Evolutionary conservation across 2,797 vertebrate species (phyloP).

Genomic region (Melanotaenia trifasciata): DNA sequence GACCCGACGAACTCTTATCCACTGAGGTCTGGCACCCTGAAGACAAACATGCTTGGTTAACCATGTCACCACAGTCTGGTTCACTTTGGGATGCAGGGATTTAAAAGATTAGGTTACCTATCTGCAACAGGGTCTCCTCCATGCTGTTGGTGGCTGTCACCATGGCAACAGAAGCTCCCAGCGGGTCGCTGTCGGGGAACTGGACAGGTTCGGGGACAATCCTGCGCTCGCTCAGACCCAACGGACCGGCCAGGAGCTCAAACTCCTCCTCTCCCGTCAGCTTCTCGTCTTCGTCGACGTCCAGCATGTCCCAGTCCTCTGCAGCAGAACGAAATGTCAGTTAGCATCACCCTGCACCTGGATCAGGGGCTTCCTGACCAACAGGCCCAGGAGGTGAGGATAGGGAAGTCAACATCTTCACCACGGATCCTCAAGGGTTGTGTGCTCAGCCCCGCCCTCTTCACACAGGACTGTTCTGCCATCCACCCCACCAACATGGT

Average conservation of each 20-base stretch:
- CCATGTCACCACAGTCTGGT: too few relatives aligned
- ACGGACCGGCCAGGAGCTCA: constrained; percentile 91
- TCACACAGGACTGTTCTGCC: too few relatives aligned
- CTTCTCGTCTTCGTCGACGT: constrained; percentile 96
- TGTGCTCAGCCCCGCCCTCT: too few relatives aligned
- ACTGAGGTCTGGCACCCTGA: constrained; percentile 94
- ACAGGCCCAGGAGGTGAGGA: too few relatives aligned
- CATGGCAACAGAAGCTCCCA: constrained; percentile 96
- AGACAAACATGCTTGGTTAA: neutral
- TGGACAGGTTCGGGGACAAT: constrained; percentile 95
- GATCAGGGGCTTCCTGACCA: too few relatives aligned
- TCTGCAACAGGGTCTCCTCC: constrained; percentile 97
- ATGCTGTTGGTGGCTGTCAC: constrained; percentile 98
- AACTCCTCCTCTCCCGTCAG: constrained; percentile 97
- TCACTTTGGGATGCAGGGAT: too few relatives aligned
- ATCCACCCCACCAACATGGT: too few relatives aligned
- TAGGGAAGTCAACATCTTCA: too few relatives aligned
- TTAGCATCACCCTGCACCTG: neutral
- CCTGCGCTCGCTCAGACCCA: constrained; percentile 92
- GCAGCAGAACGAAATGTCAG: constrained; percentile 24
- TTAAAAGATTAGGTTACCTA: constrained; percentile 80
- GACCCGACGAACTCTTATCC: constrained; percentile 93
- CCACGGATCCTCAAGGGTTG: too few relatives aligned
- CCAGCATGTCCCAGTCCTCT: constrained; percentile 99
- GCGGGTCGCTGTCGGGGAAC: constrained; percentile 95